phyloP scores from a whole-genome alignment of 1,140 invertebrate species.

The Sycobia sp. region DNA sequence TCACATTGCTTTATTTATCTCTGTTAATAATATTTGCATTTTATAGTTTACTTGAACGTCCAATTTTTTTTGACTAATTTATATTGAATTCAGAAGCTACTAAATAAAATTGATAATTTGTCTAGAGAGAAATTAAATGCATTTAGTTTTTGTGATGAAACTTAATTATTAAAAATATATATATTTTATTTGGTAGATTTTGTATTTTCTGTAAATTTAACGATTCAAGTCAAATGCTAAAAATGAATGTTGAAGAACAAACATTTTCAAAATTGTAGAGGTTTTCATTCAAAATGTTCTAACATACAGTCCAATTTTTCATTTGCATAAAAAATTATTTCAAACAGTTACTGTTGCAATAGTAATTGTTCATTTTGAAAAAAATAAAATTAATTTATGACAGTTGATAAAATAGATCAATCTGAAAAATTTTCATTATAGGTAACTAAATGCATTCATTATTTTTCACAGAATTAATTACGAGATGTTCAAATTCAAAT shows the following conservation, averaged over 20 bases:
- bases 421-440: too few relatives aligned
- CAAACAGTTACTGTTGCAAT: too few relatives aligned
- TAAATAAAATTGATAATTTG: too few relatives aligned
- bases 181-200: constrained; percentile 10
- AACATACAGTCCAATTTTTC: constrained; percentile 4
- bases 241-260: background rate
- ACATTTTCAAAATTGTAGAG: background rate
- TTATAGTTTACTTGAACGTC: background rate
- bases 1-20: constrained; percentile 7
- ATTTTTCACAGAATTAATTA: too few relatives aligned
- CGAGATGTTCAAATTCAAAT: too few relatives aligned
- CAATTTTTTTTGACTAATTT: constrained; percentile 12
- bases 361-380: too few relatives aligned
- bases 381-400: too few relatives aligned
- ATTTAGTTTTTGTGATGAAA: too few relatives aligned
- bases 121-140: too few relatives aligned
- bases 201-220: background rate
- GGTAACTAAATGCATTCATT: background rate
- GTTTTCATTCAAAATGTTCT: constrained; percentile 17
- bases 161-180: background rate
- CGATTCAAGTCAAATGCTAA: background rate
- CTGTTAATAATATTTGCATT: constrained; percentile 1
- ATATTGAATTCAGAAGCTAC: background rate
- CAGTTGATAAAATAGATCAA: too few relatives aligned
- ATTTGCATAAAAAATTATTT: constrained; percentile 19